Conservation (phyloP, 2,797 vertebrate genomes). For the Mormyrus proboscirostris region DNA sequence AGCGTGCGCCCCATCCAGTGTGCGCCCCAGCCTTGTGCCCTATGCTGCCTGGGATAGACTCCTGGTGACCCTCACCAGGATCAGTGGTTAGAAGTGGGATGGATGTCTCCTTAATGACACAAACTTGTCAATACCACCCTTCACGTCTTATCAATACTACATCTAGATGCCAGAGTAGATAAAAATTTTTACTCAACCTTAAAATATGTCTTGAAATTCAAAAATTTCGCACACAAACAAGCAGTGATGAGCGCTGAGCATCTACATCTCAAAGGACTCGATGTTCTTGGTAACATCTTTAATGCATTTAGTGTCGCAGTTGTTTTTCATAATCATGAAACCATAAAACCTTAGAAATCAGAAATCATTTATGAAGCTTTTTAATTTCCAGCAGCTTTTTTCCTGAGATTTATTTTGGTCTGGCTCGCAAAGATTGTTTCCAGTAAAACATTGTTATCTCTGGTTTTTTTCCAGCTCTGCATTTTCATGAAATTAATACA, state of each 20-base stretch:
- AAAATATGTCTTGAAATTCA: neutral
- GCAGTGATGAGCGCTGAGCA: neutral
- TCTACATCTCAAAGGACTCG: neutral
- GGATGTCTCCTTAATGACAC: neutral
- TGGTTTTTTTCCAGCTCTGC: neutral
- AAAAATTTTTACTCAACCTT: neutral
- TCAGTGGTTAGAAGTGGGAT: neutral
- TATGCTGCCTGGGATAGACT: neutral
- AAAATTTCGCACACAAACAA: neutral
- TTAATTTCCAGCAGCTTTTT: neutral
- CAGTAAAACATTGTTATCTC: neutral
- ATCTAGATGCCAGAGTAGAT: neutral
- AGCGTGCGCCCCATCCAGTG: neutral
- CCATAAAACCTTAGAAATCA: neutral
- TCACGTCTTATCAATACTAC: neutral
- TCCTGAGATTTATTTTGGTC: neutral
- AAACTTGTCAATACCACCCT: neutral
- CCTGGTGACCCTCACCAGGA: neutral
- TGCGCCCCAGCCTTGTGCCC: neutral
- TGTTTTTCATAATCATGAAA: constrained; percentile 1
- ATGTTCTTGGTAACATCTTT: neutral
- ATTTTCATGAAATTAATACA: constrained; percentile 4
- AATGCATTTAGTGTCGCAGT: neutral
- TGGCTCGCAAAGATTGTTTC: neutral
- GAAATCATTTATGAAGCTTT: neutral